A percentile compares a stretch with the other conserved stretches of the same genome.
Conservation (phyloP, 2,888 invertebrate species). For the Ormyrus pomaceus region DNA sequence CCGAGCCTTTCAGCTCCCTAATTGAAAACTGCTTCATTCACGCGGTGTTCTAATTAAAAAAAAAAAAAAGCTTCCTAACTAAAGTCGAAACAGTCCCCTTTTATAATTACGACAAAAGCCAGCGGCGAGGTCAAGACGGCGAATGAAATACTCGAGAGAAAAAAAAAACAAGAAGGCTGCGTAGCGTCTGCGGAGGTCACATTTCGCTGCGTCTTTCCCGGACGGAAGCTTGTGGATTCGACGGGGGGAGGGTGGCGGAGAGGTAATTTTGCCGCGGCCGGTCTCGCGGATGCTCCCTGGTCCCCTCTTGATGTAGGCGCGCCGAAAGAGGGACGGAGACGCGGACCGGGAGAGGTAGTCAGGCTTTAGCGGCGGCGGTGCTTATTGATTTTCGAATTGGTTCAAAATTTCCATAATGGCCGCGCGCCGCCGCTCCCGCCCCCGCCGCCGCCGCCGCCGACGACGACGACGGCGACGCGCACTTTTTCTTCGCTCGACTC, state of each 20-base stretch:
- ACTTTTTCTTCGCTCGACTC: slow-evolving; percentile 7
- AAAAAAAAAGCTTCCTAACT: slow-evolving; percentile 25
- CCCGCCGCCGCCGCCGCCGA: background rate
- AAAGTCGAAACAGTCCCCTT: slow-evolving; percentile 46
- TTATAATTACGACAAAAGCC: slow-evolving; percentile 33
- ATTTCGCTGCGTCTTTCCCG: slow-evolving; percentile 45
- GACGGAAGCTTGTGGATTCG: background rate
- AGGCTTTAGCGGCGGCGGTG: slow-evolving; percentile 44
- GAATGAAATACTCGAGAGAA: slow-evolving; percentile 40
- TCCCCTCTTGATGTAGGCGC: background rate
- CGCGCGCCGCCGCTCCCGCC: slow-evolving; percentile 46
- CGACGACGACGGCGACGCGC: slow-evolving; percentile 22
- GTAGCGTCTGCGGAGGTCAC: slow-evolving; percentile 46
- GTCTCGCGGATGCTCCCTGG: slow-evolving; percentile 52
- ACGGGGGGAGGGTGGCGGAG: background rate
- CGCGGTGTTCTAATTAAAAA: slow-evolving; percentile 38
- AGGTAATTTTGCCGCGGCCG: slow-evolving; percentile 47
- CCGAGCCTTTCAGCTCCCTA: slow-evolving; percentile 31
- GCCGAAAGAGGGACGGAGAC: no score
- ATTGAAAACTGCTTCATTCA: slow-evolving; percentile 40
- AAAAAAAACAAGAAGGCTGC: slow-evolving; percentile 25
- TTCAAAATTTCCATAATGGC: slow-evolving; percentile 75
- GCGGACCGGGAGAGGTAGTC: no score
- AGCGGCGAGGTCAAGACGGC: background rate
- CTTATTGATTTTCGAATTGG: slow-evolving; percentile 75